These are phyloP conservation scores for Lasius fuliginosus DNA, from an alignment of 2,888 invertebrate genomes.

Conservation along the genomic window DNA sequence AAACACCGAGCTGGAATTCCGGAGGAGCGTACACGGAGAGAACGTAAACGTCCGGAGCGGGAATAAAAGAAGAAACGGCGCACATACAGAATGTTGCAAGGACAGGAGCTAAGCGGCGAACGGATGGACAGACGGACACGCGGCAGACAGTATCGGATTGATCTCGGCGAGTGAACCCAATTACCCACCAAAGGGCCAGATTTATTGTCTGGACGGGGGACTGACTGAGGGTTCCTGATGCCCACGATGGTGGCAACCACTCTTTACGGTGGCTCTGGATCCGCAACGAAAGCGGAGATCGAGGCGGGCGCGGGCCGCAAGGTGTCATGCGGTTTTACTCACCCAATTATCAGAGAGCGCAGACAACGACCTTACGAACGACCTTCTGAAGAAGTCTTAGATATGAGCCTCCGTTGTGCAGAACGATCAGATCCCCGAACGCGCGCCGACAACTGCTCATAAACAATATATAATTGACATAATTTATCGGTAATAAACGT, in stretches of 20 bases:
- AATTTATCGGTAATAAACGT: constrained; percentile 76
- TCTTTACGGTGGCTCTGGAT: constrained; percentile 78
- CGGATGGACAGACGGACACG: constrained; percentile 84
- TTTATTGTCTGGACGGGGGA: constrained; percentile 84
- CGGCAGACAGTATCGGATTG: constrained; percentile 86
- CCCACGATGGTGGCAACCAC: constrained; percentile 81
- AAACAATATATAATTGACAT: constrained; percentile 85
- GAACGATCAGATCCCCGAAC: constrained; percentile 59
- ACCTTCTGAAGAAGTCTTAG: constrained; percentile 64
- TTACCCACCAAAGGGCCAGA: constrained; percentile 85
- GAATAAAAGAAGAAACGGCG: constrained; percentile 46
- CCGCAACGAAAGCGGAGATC: constrained; percentile 71
- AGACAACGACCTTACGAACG: constrained; percentile 78
- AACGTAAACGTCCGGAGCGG: constrained; percentile 56
- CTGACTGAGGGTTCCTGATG: constrained; percentile 83
- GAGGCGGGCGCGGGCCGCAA: constrained; percentile 70
- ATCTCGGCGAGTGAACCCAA: constrained; percentile 86
- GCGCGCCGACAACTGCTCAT: constrained; percentile 75
- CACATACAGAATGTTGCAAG: constrained; percentile 49
- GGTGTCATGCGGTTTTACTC: constrained; percentile 83
- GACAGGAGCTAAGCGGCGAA: constrained; percentile 72
- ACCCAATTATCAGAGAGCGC: constrained; percentile 84
- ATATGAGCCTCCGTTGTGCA: constrained; percentile 51
- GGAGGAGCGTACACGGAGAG: constrained; percentile 45
- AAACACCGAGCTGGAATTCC: constrained; percentile 57